Evolutionary conservation across 2,797 vertebrate species (phyloP), one percentile per base, ranked within the genome.

Genomic region (Pangasius mekongensis): DNA sequence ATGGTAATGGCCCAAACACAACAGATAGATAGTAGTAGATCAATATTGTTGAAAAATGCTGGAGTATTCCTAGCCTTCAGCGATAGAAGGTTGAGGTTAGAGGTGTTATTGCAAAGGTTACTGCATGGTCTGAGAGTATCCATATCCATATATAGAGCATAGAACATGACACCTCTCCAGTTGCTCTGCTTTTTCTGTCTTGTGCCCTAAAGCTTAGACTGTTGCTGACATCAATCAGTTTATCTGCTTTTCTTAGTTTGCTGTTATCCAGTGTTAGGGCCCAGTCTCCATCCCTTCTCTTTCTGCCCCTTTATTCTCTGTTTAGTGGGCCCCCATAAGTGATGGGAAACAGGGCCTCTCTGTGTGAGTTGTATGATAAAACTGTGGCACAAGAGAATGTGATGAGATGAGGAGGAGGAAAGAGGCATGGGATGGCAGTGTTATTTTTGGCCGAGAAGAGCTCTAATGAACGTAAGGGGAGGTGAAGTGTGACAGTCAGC

Each of bases 371-470:
- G 56, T 62, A 56, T 90, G 90, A 91, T 90, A 88, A 91, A 85
- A 73, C 24, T 62, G 73, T 16, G 49, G 52, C 24, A 1, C 10
- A 20, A 74, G 86, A 90, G 87, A 90, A 90, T 88, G 76, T 87
- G 86, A 88, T 84, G 86, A 90, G 76, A 66, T 62, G 66, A 77
- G 71, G 81, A 83, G 84, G 33, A 74, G 60, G 85, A 24, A 62
- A 33, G 49, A 82, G 54, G 60, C 80, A 60, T 89, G 66, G 54
- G 69, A 84, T 88, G 39, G 85, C 85, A 77, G 83, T 91, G 91
- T 91, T 91, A 92, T 91, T 90, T 92, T 91, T 92, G 89, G 89
- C 86, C 52, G 22, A 58, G 54, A 47, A n/a, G 20, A 81, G 69
- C 86, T 89, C 62, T 92, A 92, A 91, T 91, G 87, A 88, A 88